These are phyloP conservation scores for Casuarius casuarius DNA, from an alignment of 2,113 vertebrate species.

Conservation along the genomic window DNA sequence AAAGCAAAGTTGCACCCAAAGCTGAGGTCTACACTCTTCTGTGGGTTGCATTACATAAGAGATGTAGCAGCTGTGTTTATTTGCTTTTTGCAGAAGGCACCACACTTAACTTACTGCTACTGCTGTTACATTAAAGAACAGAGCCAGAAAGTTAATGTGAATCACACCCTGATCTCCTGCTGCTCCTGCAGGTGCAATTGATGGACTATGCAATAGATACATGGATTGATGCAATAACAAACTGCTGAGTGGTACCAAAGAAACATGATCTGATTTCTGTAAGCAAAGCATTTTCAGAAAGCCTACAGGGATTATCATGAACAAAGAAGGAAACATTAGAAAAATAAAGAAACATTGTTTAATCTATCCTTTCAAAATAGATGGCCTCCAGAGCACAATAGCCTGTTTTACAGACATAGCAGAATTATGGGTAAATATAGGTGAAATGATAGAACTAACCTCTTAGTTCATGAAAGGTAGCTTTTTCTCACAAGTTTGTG, in stretches of 20 bases:
- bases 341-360: neutral
- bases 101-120: neutral
- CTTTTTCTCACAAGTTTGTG: constrained; percentile 35
- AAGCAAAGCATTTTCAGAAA: neutral
- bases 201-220: neutral
- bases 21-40: neutral
- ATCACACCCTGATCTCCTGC: neutral
- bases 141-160: neutral
- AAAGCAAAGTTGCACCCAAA: neutral
- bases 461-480: constrained; percentile 10
- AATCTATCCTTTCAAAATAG: neutral
- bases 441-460: constrained; percentile 31
- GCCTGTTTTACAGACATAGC: neutral
- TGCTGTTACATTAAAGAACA: neutral
- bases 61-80: neutral
- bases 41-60: neutral
- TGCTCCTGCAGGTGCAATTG: neutral
- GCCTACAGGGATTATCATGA: neutral
- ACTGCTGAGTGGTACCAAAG: neutral
- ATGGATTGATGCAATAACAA: neutral
- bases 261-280: neutral
- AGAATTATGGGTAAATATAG: neutral
- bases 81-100: neutral
- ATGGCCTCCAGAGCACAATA: neutral
- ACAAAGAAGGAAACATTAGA: neutral